These are phyloP conservation scores for Steinernema feltiae DNA, from an alignment of 1,140 invertebrate species.

Conservation along the genomic window DNA sequence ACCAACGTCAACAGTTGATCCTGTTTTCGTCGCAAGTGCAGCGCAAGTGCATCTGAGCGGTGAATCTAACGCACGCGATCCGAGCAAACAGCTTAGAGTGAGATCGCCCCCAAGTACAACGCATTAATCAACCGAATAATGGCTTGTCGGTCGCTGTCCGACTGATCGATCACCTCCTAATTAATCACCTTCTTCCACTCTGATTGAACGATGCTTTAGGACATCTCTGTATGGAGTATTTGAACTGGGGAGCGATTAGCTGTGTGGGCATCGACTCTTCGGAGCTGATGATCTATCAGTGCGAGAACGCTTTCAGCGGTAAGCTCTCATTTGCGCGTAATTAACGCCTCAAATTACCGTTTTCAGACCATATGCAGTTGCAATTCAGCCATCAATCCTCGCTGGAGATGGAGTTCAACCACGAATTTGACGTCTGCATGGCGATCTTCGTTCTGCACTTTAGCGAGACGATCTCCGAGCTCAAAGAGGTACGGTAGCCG, in stretches of 20 bases:
- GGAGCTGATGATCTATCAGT: neutral
- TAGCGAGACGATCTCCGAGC: conserved; percentile 2
- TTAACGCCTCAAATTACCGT: neutral
- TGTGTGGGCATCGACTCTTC: neutral
- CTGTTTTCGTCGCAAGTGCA: no score
- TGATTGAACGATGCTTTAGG: neutral
- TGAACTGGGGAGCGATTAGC: conserved; percentile 3
- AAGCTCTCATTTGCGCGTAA: neutral
- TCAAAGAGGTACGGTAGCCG: neutral
- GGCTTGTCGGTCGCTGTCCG: no score
- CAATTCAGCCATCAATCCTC: conserved; percentile 10
- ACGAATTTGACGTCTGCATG: conserved; percentile 18
- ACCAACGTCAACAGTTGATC: no score
- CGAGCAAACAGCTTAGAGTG: no score
- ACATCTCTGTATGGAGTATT: conserved; percentile 3
- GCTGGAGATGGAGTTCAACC: neutral
- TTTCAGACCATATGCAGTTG: conserved; percentile 13
- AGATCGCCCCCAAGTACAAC: no score
- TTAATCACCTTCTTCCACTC: no score
- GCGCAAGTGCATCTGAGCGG: no score
- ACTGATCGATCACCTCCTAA: no score
- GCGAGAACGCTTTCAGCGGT: neutral
- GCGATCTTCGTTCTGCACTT: conserved; percentile 23
- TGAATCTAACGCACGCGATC: no score
- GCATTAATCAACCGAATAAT: no score